These are phyloP conservation scores for Nesoenas mayeri DNA, from an alignment of 2,113 vertebrate genomes.

Conservation along the genomic window DNA sequence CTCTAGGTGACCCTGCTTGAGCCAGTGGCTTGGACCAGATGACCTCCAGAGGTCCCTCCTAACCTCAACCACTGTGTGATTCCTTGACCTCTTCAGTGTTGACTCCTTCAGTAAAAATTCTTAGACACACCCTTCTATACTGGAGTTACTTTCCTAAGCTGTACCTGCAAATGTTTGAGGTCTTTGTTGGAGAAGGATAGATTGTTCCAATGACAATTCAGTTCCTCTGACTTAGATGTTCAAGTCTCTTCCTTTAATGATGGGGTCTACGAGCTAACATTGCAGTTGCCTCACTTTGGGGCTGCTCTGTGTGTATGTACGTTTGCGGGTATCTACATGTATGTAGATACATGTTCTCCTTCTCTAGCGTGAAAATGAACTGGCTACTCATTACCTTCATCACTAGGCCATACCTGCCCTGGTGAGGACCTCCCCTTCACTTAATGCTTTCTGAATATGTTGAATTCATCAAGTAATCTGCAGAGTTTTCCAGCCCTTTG, in stretches of 20 bases:
- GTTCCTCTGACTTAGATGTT: background rate
- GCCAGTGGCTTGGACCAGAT: background rate
- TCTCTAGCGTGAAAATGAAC: background rate
- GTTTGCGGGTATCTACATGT: accelerated
- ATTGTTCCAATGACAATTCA: background rate
- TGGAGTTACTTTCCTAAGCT: background rate
- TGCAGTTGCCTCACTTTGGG: background rate
- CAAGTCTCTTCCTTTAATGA: background rate
- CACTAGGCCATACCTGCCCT: background rate
- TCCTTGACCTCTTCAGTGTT: background rate
- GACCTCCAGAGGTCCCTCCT: background rate
- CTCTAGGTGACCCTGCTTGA: background rate
- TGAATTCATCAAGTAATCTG: background rate
- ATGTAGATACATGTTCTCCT: background rate
- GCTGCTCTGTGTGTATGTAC: accelerated
- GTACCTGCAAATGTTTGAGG: background rate
- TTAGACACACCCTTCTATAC: accelerated
- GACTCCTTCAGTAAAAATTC: background rate
- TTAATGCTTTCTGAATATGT: background rate
- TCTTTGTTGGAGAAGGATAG: accelerated
- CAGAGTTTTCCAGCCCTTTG: background rate
- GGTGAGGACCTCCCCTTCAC: background rate
- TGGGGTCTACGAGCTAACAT: background rate
- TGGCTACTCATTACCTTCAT: background rate
- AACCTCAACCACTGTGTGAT: background rate